Conservation (phyloP, 1,140 invertebrate genomes). For the Anastrepha ludens region DNA sequence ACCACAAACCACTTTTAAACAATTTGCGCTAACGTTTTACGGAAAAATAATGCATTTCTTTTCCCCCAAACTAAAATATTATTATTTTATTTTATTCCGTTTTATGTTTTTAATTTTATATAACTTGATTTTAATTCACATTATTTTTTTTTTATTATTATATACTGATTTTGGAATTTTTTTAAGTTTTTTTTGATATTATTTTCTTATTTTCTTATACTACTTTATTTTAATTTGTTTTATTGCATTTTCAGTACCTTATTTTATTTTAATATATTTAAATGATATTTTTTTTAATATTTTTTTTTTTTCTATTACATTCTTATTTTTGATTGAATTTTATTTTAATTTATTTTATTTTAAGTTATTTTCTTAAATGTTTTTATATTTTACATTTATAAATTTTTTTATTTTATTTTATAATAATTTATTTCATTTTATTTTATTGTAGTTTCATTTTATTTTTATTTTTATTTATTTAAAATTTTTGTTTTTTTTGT, state of each 20-base stretch:
- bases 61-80: neutral
- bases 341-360: neutral
- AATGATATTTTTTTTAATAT: too few relatives aligned
- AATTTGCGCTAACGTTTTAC: neutral
- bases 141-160: neutral
- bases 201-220: too few relatives aligned
- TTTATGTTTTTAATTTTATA: neutral
- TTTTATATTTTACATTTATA: neutral
- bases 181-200: neutral
- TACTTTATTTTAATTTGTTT: neutral
- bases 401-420: neutral
- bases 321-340: neutral
- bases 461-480: too few relatives aligned
- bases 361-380: neutral
- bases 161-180: neutral
- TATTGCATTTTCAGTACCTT: neutral
- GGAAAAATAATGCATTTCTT: neutral
- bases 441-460: neutral
- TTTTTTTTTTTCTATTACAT: neutral
- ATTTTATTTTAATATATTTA: too few relatives aligned
- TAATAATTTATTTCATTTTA: neutral
- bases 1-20: too few relatives aligned
- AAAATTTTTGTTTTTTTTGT: too few relatives aligned
- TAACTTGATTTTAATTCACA: neutral
- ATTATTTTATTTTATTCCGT: neutral